Evolutionary conservation across 2,888 invertebrate species (phyloP).

Genomic region (Eupithecia subumbrata): DNA sequence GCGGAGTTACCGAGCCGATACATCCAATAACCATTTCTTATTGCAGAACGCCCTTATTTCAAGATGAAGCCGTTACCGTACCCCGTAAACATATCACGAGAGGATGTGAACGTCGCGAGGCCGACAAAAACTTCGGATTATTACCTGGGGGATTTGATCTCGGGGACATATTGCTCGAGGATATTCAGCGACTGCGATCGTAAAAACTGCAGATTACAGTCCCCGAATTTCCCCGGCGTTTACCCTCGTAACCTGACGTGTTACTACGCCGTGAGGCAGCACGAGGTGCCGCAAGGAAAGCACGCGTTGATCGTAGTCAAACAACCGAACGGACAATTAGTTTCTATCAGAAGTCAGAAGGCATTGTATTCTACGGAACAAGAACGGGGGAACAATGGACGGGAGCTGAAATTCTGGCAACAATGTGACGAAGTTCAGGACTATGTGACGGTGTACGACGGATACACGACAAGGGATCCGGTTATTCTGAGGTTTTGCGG

Average conservation of each 20-base stretch:
- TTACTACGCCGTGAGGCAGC: constrained; percentile 94
- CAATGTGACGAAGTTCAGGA: constrained; percentile 95
- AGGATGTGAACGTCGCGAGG: constrained; percentile 72
- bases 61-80: constrained; percentile 76
- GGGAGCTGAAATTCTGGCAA: constrained; percentile 89
- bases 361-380: constrained; percentile 85
- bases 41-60: constrained; percentile 82
- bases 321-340: constrained; percentile 93
- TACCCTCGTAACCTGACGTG: constrained; percentile 97
- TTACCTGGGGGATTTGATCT: constrained; percentile 94
- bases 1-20: constrained; percentile 41
- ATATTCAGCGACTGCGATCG: constrained; percentile 96
- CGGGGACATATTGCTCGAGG: constrained; percentile 95
- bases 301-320: constrained; percentile 94
- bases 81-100: constrained; percentile 81
- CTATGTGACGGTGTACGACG: constrained; percentile 94
- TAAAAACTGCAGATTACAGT: constrained; percentile 94
- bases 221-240: constrained; percentile 96
- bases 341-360: constrained; percentile 91
- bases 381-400: constrained; percentile 83
- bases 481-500: constrained; percentile 95
- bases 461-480: constrained; percentile 94
- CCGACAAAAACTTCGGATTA: constrained; percentile 84
- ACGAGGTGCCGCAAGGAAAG: constrained; percentile 93
- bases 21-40: constrained; percentile 55